Conservation (phyloP, 2,797 vertebrate species). For the Acanthurus lineatus region DNA sequence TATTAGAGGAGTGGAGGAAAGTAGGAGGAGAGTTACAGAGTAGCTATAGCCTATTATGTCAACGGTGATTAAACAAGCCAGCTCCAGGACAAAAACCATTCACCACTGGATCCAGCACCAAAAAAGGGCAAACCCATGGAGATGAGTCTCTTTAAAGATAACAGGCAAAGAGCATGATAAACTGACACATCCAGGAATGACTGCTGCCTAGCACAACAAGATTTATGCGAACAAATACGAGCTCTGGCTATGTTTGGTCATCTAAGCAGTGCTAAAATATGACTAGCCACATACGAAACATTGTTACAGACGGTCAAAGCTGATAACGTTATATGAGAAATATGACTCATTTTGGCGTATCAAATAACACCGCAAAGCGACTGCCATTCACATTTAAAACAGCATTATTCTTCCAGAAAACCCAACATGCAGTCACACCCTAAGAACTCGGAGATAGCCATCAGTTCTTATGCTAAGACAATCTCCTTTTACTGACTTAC, state of each 20-base stretch:
- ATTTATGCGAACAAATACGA: constrained; percentile 28
- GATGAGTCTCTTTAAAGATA: constrained; percentile 63
- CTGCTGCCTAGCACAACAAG: constrained; percentile 26
- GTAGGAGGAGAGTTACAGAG: constrained; percentile 75
- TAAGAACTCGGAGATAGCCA: constrained; percentile 58
- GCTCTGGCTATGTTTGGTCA: constrained; percentile 26
- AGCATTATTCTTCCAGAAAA: constrained; percentile 23
- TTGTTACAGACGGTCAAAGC: constrained; percentile 57
- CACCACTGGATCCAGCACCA: constrained; percentile 68
- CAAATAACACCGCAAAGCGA: constrained; percentile 52
- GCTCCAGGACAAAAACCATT: constrained; percentile 63
- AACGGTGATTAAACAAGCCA: constrained; percentile 82
- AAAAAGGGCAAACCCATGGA: constrained; percentile 77
- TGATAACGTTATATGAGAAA: constrained; percentile 27
- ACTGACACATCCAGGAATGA: constrained; percentile 47
- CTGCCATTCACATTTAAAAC: constrained; percentile 42
- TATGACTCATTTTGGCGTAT: constrained; percentile 32
- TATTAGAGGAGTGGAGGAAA: constrained; percentile 83
- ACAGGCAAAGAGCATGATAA: constrained; percentile 67
- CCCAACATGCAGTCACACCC: constrained; percentile 78
- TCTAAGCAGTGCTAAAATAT: constrained; percentile 23
- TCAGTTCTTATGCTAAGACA: constrained; percentile 25
- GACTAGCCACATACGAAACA: constrained; percentile 48
- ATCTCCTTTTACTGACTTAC: constrained; percentile 84
- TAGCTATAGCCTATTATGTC: constrained; percentile 78